phyloP scores from a whole-genome alignment of 2,113 vertebrate genomes.

The Cheirogaleus medius region DNA sequence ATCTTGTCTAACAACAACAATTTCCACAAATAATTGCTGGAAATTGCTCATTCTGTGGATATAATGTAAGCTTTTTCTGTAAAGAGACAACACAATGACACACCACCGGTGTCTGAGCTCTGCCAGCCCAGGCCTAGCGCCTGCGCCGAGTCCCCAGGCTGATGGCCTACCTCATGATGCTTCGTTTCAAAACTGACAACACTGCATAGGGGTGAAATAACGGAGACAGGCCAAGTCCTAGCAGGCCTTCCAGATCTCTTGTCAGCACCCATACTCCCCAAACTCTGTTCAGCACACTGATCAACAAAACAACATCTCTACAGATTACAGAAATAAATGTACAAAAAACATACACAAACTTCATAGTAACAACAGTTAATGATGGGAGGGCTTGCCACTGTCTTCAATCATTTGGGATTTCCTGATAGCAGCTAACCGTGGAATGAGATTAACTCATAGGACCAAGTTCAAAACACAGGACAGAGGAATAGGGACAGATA shows the following conservation, averaged over 20 bases:
- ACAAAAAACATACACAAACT: not conserved
- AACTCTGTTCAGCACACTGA: not conserved
- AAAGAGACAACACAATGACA: rapidly evolving
- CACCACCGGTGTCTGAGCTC: rapidly evolving
- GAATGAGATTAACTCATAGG: no score
- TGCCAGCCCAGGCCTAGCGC: rapidly evolving
- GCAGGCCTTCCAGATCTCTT: rapidly evolving
- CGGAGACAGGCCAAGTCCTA: not conserved
- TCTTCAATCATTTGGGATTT: rapidly evolving
- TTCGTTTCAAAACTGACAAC: not conserved
- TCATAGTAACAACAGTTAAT: no score
- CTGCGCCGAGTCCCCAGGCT: not conserved
- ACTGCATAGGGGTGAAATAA: no score
- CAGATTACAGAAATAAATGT: not conserved
- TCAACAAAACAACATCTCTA: not conserved
- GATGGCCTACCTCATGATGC: rapidly evolving
- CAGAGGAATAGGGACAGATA: not conserved
- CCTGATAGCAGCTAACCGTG: rapidly evolving
- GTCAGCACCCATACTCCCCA: rapidly evolving
- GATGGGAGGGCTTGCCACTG: rapidly evolving
- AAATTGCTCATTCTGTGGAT: not conserved
- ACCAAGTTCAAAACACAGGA: no score
- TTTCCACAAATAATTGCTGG: not conserved
- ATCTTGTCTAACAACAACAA: not conserved
- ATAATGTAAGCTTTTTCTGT: not conserved